Percentiles rank a stretch among this genome's conserved stretches.
Evolutionary conservation across 2,113 vertebrate species (phyloP).

Genomic region (Phaethon lepturus): DNA sequence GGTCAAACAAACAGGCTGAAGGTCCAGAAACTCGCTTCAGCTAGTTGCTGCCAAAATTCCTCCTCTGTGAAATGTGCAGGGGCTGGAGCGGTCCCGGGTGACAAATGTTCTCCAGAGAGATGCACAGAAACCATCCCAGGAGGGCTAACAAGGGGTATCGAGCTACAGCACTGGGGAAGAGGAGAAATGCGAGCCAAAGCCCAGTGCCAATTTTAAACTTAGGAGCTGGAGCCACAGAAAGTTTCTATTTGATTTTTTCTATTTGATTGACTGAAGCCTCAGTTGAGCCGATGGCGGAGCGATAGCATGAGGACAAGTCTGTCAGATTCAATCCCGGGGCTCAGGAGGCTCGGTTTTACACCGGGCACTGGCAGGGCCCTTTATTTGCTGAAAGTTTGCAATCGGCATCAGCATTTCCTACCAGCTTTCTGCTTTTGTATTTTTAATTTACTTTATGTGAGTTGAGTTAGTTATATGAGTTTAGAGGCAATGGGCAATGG

Average conservation of each 20-base stretch:
- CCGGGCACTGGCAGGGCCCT: not conserved
- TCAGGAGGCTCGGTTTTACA: not conserved
- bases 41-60: constrained; percentile 69
- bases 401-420: not conserved
- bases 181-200: constrained; percentile 1
- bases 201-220: constrained; percentile 42
- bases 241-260: constrained; percentile 15
- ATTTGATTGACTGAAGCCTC: not conserved
- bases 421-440: not conserved
- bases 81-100: constrained; percentile 45
- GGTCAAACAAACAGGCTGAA: constrained; percentile 72
- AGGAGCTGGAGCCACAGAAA: not conserved
- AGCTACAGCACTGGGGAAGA: constrained; percentile 53
- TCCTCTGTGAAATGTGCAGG: constrained; percentile 16
- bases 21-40: constrained; percentile 17
- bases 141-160: constrained; percentile 53
- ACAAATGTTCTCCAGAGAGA: constrained; percentile 73
- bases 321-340: not conserved
- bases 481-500: not conserved
- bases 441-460: not conserved
- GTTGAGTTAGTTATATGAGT: not conserved
- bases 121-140: constrained; percentile 40
- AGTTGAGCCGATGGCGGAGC: not conserved
- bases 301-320: not conserved
- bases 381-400: not conserved